Percentiles rank a stretch among this genome's conserved stretches.
Conservation (phyloP, 2,888 invertebrate species). For the Cerastis rubricosa region DNA sequence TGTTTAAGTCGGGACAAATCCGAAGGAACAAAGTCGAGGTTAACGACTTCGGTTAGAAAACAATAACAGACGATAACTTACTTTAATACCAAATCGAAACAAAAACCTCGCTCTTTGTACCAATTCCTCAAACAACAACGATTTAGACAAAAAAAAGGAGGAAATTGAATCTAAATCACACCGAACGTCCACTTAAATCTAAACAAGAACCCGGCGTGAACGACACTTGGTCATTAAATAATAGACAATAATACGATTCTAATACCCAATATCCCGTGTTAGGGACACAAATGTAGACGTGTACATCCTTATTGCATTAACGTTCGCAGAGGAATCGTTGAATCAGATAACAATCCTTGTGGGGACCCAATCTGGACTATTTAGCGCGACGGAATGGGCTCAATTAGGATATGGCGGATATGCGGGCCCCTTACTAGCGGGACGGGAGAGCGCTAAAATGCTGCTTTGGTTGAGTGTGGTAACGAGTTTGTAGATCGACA, state of each 20-base stretch:
- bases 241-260: constrained; percentile 71
- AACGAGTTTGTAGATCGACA: not conserved
- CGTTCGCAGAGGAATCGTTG: constrained; percentile 79
- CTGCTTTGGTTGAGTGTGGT: constrained; percentile 48
- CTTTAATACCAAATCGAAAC: constrained; percentile 5
- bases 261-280: constrained; percentile 82
- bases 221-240: constrained; percentile 69
- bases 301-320: constrained; percentile 88
- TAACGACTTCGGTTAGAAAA: not conserved
- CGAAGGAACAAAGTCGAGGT: not conserved
- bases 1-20: not conserved
- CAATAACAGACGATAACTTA: constrained; percentile 14
- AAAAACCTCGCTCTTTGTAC: constrained; percentile 20
- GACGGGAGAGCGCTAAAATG: constrained; percentile 73
- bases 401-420: constrained; percentile 89
- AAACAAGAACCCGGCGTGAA: constrained; percentile 63
- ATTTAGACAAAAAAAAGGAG: constrained; percentile 43
- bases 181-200: constrained; percentile 61
- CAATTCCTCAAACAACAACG: constrained; percentile 23
- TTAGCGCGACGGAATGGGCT: constrained; percentile 88
- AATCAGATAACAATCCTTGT: constrained; percentile 87
- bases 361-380: constrained; percentile 84
- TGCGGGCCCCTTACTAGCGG: constrained; percentile 88
- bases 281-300: constrained; percentile 76
- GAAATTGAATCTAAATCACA: constrained; percentile 65